A percentile compares a stretch with the other conserved stretches of the same genome.
Evolutionary conservation across 2,888 invertebrate species (phyloP).

Genomic region (Agapostemon virescens): DNA sequence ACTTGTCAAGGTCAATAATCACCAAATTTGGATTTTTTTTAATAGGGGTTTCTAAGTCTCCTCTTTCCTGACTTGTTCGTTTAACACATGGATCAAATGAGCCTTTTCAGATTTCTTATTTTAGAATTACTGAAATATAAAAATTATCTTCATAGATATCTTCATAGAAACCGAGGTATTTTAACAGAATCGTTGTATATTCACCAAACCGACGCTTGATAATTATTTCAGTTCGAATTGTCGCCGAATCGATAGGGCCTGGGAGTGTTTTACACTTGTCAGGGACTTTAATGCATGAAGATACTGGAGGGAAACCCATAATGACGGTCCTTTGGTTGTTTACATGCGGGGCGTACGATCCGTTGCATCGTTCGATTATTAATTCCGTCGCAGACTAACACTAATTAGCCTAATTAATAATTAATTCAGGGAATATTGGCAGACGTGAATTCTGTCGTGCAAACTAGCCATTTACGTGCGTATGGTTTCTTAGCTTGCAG

Average conservation of each 20-base stretch:
- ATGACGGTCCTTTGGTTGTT: conserved; percentile 10
- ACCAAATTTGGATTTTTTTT: too few species aligned
- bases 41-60: too few species aligned
- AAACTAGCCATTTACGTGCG: conserved; percentile 23
- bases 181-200: conserved; percentile 22
- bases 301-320: background rate
- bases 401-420: conserved; percentile 25
- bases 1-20: too few species aligned
- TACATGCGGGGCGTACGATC: background rate
- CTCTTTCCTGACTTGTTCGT: too few species aligned
- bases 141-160: too few species aligned
- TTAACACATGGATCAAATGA: too few species aligned
- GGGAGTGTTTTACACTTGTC: background rate
- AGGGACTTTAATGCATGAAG: background rate
- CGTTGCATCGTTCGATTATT: conserved; percentile 20
- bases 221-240: conserved; percentile 29
- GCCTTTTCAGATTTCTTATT: too few species aligned
- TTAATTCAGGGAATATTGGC: conserved; percentile 23
- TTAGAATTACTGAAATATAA: too few species aligned
- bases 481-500: conserved; percentile 29
- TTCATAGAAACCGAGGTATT: background rate
- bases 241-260: conserved; percentile 17
- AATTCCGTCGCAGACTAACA: conserved; percentile 4
- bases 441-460: conserved; percentile 19
- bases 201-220: conserved; percentile 16